Conservation (phyloP, 1,140 invertebrate species). For the Drosophila oshimai region DNA sequence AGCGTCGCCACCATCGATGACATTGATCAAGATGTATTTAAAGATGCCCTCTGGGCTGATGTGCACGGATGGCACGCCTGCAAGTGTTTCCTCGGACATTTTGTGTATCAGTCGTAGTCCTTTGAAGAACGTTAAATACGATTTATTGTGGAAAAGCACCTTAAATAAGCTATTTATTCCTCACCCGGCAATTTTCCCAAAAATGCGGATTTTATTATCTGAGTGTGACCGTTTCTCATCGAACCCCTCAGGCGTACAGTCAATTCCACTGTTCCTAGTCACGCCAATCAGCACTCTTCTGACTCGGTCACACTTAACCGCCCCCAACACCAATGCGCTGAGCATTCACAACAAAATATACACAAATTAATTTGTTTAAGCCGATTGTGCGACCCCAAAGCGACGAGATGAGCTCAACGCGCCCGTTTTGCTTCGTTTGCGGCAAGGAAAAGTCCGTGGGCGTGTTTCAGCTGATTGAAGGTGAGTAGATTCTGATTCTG, state of each 20-base stretch:
- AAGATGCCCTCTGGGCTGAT: constrained; percentile 92
- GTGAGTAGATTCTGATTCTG: background rate
- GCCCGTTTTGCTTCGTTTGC: constrained; percentile 64
- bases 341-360: constrained; percentile 23
- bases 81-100: constrained; percentile 70
- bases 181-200: background rate
- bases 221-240: background rate
- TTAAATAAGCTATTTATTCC: background rate
- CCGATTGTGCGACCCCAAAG: background rate
- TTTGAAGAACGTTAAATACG: background rate
- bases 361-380: constrained; percentile 17
- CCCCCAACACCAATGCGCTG: background rate
- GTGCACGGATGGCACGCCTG: constrained; percentile 87
- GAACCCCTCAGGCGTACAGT: background rate
- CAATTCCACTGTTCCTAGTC: background rate
- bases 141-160: background rate
- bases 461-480: constrained; percentile 65
- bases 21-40: constrained; percentile 93
- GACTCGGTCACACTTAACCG: background rate
- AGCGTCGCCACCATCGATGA: constrained; percentile 82
- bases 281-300: too few species aligned
- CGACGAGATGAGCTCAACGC: constrained; percentile 45
- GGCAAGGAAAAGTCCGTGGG: constrained; percentile 61
- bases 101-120: constrained; percentile 23
- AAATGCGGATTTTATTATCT: background rate